Percentiles rank a stretch among this genome's conserved stretches.
These are phyloP conservation scores for Darevskia nairensis DNA, from an alignment of 2,797 vertebrate genomes.

Conservation along the genomic window DNA sequence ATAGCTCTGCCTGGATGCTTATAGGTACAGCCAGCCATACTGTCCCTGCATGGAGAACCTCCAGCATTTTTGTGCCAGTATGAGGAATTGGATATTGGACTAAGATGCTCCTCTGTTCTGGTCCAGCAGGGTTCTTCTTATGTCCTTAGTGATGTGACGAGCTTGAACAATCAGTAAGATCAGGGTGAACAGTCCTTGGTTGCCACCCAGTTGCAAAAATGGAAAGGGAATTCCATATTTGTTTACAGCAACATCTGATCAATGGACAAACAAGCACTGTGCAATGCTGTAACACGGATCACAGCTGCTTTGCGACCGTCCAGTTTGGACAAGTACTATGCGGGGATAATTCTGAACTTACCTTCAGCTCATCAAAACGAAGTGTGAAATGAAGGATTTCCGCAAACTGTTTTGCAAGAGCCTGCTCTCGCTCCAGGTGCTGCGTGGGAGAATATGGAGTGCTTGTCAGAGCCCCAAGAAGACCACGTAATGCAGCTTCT, in stretches of 20 bases:
- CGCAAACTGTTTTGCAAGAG: slow-evolving; percentile 97
- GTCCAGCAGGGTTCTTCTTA: background rate
- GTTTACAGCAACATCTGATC: background rate
- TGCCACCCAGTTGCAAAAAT: background rate
- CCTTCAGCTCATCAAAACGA: slow-evolving; percentile 97
- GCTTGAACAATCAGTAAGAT: background rate
- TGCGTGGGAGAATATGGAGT: slow-evolving; percentile 93
- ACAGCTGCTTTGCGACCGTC: too few relatives aligned
- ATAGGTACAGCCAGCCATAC: background rate
- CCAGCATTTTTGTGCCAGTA: background rate
- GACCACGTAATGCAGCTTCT: slow-evolving; percentile 95
- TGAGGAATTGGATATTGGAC: background rate
- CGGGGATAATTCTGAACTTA: slow-evolving; percentile 63
- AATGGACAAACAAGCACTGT: too few relatives aligned
- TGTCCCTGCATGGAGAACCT: background rate
- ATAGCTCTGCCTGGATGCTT: background rate
- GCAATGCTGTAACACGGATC: background rate
- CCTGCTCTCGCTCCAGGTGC: slow-evolving; percentile 98
- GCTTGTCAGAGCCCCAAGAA: slow-evolving; percentile 94
- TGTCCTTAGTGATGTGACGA: background rate
- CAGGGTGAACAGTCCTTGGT: too few relatives aligned
- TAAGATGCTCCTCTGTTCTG: background rate
- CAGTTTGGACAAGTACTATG: background rate
- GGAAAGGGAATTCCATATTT: too few relatives aligned
- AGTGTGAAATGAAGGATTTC: slow-evolving; percentile 99